Evolutionary conservation across 2,888 invertebrate species (phyloP).

Genomic region (Geotrupes spiniger): DNA sequence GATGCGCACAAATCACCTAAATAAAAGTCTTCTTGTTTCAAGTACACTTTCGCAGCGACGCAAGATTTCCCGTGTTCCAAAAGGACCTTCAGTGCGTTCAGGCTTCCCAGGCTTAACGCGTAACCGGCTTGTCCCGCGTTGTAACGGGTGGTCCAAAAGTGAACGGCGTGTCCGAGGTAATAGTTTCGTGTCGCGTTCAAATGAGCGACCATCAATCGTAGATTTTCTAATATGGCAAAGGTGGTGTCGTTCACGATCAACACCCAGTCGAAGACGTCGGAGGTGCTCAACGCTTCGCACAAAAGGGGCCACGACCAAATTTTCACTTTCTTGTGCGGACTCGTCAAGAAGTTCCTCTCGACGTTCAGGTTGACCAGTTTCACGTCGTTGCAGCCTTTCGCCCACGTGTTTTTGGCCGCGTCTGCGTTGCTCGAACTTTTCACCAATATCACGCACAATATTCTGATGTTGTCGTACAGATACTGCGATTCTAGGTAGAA

Average conservation of each 20-base stretch:
- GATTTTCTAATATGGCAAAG: conserved; percentile 57
- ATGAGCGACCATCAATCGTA: conserved; percentile 52
- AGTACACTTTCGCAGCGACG: conserved; percentile 50
- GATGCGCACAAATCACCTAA: too few species aligned
- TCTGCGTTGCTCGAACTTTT: conserved; percentile 30
- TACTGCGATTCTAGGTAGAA: conserved; percentile 30
- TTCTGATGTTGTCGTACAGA: conserved; percentile 30
- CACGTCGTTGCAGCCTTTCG: conserved; percentile 42
- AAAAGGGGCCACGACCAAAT: conserved; percentile 43
- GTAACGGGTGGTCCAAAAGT: conserved; percentile 55
- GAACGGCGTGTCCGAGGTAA: conserved; percentile 57
- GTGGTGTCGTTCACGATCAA: conserved; percentile 56
- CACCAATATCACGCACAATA: conserved; percentile 34
- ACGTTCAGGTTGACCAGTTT: conserved; percentile 33
- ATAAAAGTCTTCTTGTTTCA: conserved; percentile 60
- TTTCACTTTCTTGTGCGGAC: conserved; percentile 33
- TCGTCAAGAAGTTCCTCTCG: conserved; percentile 33
- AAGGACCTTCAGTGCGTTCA: conserved; percentile 46
- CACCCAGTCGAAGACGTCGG: conserved; percentile 51
- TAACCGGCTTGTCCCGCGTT: conserved; percentile 58
- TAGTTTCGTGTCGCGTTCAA: conserved; percentile 48
- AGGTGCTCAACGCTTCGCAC: conserved; percentile 37
- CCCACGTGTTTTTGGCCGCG: conserved; percentile 43
- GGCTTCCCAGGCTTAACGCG: conserved; percentile 53
- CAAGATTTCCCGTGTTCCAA: conserved; percentile 50